Conservation (phyloP, 2,113 vertebrate genomes). For the Centropus unirufus region DNA sequence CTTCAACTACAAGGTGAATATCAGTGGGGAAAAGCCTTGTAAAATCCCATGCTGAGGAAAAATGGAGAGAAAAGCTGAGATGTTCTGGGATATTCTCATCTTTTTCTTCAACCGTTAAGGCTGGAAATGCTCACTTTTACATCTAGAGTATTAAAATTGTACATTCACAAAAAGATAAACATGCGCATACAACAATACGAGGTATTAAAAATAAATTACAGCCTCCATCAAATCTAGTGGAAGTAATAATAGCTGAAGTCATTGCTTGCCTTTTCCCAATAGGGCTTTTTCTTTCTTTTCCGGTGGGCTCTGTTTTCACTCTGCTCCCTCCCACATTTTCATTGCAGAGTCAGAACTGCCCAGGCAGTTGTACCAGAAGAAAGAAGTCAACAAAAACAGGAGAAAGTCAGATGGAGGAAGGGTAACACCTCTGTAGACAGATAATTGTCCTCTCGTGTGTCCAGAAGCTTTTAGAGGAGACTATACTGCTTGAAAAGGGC, state of each 20-base stretch:
- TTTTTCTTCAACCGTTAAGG: not conserved
- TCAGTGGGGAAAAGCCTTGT: not conserved
- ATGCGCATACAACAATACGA: not conserved
- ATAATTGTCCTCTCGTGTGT: not conserved
- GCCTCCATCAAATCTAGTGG: not conserved
- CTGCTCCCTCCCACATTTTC: not conserved
- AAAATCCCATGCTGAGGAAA: not conserved
- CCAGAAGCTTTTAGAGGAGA: not conserved
- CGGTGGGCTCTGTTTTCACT: not conserved
- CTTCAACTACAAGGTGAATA: not conserved
- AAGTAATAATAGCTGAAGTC: not conserved
- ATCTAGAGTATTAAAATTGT: not conserved
- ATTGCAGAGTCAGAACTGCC: not conserved
- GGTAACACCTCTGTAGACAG: not conserved
- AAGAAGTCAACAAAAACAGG: not conserved
- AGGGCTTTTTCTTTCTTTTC: accelerated
- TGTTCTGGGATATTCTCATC: not conserved
- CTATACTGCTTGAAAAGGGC: not conserved
- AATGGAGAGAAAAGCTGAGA: not conserved
- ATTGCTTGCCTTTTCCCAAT: not conserved
- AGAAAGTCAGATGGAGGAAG: not conserved
- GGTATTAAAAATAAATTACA: not conserved
- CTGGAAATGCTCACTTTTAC: not conserved
- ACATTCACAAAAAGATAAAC: not conserved
- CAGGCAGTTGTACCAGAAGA: not conserved